Evolutionary conservation across 37 sponge, comb jelly and placozoan species (phyloP), one percentile per base, ranked within the genome.

Genomic region (Tethya wilhelma): DNA sequence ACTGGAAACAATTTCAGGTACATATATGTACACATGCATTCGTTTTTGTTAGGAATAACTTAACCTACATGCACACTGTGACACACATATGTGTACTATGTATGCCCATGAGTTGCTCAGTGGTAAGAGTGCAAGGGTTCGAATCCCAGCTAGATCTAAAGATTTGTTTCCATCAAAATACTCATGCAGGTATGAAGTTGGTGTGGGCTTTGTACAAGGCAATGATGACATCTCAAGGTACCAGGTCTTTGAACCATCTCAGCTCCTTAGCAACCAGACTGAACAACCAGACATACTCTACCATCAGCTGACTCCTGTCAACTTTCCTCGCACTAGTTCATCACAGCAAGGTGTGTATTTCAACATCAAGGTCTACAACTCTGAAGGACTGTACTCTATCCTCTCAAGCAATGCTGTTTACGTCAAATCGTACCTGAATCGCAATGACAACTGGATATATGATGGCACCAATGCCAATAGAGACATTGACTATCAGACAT

Each of bases 401-500:
- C 30, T 78, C 26, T n/a, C 74, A 33, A 83, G 81, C 67, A 28
- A 33, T 25, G 73, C 71, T 0, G 64, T 94, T 9, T 87, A 63
- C 59, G 73, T 90, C 46, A 78, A 59, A 25, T 77, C 91, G 0
- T 6, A 71, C 37, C 26, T 30, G n/a, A 89, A 79, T 62, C 23
- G 44, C 23, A 26, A 60, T 20, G 12, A 22, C n/a, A 73, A 71
- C 44, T 90, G 78, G 85, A 56, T 93, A n/a, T 62, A 71, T n/a
- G 94, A 93, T 83, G 93, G 89, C 2, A 55, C 38, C 41, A 65
- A 75, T 38, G 64, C 77, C 6, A n/a, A 28, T 6, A 25, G 14
- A 23, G 84, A 91, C 55, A 83, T 73, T 23, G 93, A 92, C 20
- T 92, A 75, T 69, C 93, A 92, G 60, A 77, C 8, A 0, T 75